Evolutionary conservation across 2,113 vertebrate species (phyloP).

Genomic region (Bujurquina vittata): DNA sequence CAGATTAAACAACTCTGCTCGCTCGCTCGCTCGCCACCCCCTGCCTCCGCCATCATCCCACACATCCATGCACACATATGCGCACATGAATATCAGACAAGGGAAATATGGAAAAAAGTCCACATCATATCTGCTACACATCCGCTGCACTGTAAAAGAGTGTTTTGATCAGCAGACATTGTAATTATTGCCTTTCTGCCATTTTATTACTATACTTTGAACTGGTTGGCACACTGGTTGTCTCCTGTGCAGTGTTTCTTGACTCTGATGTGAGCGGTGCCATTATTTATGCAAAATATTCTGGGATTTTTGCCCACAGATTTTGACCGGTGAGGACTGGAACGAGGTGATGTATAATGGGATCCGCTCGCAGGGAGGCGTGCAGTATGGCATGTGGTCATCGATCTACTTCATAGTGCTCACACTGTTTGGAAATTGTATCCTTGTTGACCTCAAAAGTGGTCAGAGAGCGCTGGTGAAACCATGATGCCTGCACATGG

Average conservation of each 20-base stretch:
- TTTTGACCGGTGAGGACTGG: constrained; percentile 98
- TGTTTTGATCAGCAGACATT: constrained; percentile 54
- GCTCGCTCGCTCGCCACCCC: constrained; percentile 64
- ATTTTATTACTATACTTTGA: constrained; percentile 32
- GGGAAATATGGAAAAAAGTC: constrained; percentile 61
- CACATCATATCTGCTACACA: constrained; percentile 54
- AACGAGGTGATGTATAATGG: constrained; percentile 99
- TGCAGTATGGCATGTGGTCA: constrained; percentile 98
- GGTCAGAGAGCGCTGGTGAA: not conserved
- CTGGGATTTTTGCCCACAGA: constrained; percentile 77
- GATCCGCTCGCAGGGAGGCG: constrained; percentile 96
- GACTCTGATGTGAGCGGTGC: not conserved
- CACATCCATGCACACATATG: constrained; percentile 73
- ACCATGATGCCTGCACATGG: not conserved
- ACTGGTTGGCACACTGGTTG: constrained; percentile 5
- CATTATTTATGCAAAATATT: constrained; percentile 12
- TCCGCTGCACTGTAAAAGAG: constrained; percentile 30
- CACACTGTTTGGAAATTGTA: constrained; percentile 99
- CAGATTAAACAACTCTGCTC: constrained; percentile 75
- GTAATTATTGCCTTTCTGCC: constrained; percentile 51
- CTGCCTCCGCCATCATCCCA: constrained; percentile 70
- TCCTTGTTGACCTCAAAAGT: constrained; percentile 77
- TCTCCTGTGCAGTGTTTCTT: constrained; percentile 14
- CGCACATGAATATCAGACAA: constrained; percentile 69
- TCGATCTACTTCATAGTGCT: constrained; percentile 99